Evolutionary conservation across 2,888 invertebrate genomes (phyloP).

Genomic region (Frankliniella intonsa): DNA sequence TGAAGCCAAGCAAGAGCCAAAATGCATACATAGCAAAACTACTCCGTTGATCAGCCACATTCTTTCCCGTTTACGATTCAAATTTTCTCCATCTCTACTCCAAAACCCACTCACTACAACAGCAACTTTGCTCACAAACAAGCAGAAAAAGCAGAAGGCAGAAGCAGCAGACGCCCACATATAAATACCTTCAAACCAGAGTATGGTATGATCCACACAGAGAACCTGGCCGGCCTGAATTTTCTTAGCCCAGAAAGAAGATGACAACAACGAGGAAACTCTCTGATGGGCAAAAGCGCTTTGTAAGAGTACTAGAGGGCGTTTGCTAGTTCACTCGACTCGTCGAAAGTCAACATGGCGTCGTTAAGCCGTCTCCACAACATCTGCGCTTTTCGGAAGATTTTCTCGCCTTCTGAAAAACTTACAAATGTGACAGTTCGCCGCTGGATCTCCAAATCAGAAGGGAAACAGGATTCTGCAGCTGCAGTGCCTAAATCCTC

Average conservation of each 20-base stretch:
- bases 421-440: background rate
- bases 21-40: background rate
- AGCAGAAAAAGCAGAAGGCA: slow-evolving; percentile 13
- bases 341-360: slow-evolving; percentile 13
- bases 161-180: background rate
- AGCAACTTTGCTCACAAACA: background rate
- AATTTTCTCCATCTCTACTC: background rate
- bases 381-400: background rate
- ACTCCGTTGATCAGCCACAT: background rate
- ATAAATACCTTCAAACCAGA: background rate
- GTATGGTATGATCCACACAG: background rate
- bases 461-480: background rate
- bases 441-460: background rate
- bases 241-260: too few relatives aligned
- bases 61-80: background rate
- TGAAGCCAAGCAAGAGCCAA: background rate
- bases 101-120: background rate
- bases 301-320: too few relatives aligned
- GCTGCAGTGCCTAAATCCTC: background rate
- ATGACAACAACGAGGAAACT: too few relatives aligned
- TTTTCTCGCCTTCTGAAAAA: background rate
- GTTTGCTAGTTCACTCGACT: too few relatives aligned
- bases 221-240: background rate
- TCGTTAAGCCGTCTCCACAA: slow-evolving; percentile 17
- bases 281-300: too few relatives aligned